phyloP scores from a whole-genome alignment of 1,140 invertebrate genomes.

The Cydia pomonella region DNA sequence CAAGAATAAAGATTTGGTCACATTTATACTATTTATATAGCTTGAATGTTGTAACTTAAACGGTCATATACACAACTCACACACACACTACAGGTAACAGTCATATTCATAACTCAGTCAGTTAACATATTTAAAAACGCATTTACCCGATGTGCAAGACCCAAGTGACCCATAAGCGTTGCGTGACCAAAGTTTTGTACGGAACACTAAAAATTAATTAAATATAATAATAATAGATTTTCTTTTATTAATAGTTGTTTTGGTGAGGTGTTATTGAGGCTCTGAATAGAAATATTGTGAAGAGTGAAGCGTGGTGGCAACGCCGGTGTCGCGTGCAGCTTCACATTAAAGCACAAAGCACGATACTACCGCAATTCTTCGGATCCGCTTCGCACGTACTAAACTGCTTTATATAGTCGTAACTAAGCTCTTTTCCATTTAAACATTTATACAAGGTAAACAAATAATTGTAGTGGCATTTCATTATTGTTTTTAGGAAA shows the following conservation, averaged over 20 bases:
- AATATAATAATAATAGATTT: too few relatives aligned
- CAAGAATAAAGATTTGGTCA: background rate
- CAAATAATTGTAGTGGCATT: background rate
- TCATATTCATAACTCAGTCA: too few relatives aligned
- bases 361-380: constrained; percentile 55
- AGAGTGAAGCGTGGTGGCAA: constrained; percentile 8
- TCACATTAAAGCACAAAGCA: constrained; percentile 59
- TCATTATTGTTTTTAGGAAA: too few relatives aligned
- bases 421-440: constrained; percentile 17
- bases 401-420: constrained; percentile 48
- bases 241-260: background rate
- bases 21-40: background rate
- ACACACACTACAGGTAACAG: too few relatives aligned
- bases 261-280: background rate
- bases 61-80: too few relatives aligned
- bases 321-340: constrained; percentile 59
- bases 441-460: constrained; percentile 31
- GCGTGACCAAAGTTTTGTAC: too few relatives aligned
- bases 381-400: constrained; percentile 62
- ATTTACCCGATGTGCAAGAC: too few relatives aligned
- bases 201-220: too few relatives aligned
- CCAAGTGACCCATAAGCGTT: too few relatives aligned
- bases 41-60: too few relatives aligned
- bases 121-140: too few relatives aligned
- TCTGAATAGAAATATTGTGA: constrained; percentile 44